A percentile compares a stretch with the other conserved stretches of the same genome.
Conservation (phyloP, 2,797 vertebrate genomes). For the Amblyopsis hoosieri region DNA sequence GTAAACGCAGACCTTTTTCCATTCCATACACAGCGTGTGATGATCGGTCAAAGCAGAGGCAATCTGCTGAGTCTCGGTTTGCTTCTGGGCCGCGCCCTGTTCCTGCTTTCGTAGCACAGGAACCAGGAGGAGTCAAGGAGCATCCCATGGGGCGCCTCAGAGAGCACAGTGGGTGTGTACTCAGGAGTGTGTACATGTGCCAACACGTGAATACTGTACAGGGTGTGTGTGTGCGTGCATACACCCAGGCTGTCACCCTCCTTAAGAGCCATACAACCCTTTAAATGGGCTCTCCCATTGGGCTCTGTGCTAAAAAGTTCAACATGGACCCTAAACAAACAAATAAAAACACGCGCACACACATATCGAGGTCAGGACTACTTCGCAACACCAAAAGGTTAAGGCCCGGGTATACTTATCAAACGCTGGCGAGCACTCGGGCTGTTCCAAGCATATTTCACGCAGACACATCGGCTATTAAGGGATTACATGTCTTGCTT, state of each 20-base stretch:
- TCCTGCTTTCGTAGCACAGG: conserved; percentile 19
- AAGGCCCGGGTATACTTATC: too few species aligned
- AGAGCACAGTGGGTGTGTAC: conserved; percentile 29
- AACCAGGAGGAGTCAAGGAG: conserved; percentile 11
- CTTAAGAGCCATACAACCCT: conserved; percentile 38
- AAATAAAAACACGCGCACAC: conserved; percentile 3
- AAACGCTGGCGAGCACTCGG: too few species aligned
- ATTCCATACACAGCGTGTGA: not conserved
- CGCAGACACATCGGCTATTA: too few species aligned
- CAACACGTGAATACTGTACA: not conserved
- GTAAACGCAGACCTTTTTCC: too few species aligned
- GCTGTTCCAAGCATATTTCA: too few species aligned
- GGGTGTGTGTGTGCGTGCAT: conserved; percentile 14
- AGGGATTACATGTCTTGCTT: too few species aligned
- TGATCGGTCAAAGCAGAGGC: conserved; percentile 49
- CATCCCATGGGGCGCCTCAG: conserved; percentile 32
- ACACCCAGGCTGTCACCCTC: conserved; percentile 15
- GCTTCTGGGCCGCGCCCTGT: conserved; percentile 39
- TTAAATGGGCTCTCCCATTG: conserved; percentile 24
- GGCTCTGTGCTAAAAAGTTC: conserved; percentile 21
- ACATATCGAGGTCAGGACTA: not conserved
- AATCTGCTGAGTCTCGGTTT: conserved; percentile 59
- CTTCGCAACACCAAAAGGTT: not conserved
- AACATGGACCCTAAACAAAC: not conserved
- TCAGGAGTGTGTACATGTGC: conserved; percentile 22